phyloP scores from a whole-genome alignment of 2,113 vertebrate genomes.

The Vulpes ferrilata region DNA sequence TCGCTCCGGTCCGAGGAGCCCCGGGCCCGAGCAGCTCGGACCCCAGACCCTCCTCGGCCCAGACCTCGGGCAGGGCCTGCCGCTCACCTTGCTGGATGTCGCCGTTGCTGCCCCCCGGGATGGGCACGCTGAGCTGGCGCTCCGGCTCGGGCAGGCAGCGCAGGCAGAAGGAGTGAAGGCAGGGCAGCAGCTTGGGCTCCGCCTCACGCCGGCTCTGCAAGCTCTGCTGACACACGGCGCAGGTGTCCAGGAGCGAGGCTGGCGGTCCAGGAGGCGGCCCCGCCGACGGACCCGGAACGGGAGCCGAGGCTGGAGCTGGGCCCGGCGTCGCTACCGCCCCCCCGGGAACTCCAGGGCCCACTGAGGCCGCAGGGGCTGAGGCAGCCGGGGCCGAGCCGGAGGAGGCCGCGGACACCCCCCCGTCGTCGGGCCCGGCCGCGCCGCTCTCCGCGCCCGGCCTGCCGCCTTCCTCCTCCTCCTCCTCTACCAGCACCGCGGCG shows the following conservation, averaged over 20 bases:
- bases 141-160: slow-evolving; percentile 97
- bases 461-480: slow-evolving; percentile 84
- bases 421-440: slow-evolving; percentile 86
- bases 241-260: slow-evolving; percentile 94
- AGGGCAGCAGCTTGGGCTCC: slow-evolving; percentile 97
- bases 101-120: slow-evolving; percentile 95
- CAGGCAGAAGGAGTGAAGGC: slow-evolving; percentile 97
- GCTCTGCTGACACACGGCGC: slow-evolving; percentile 97
- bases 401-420: slow-evolving; percentile 86
- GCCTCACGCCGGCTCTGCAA: slow-evolving; percentile 95
- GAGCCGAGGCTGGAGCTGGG: slow-evolving; percentile 82
- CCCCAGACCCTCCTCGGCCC: background rate
- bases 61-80: slow-evolving; percentile 13
- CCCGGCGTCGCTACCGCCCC: slow-evolving; percentile 83
- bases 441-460: slow-evolving; percentile 76
- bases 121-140: slow-evolving; percentile 95
- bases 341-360: slow-evolving; percentile 73
- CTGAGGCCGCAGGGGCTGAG: slow-evolving; percentile 73
- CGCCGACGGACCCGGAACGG: slow-evolving; percentile 75
- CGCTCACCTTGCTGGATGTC: slow-evolving; percentile 96
- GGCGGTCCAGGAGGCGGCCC: slow-evolving; percentile 88
- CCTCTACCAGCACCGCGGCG: slow-evolving; percentile 84
- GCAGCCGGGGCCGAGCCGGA: slow-evolving; percentile 82
- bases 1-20: background rate
- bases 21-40: background rate